Evolutionary conservation across 2,113 vertebrate genomes (phyloP).

Genomic region (Malurus elegans): DNA sequence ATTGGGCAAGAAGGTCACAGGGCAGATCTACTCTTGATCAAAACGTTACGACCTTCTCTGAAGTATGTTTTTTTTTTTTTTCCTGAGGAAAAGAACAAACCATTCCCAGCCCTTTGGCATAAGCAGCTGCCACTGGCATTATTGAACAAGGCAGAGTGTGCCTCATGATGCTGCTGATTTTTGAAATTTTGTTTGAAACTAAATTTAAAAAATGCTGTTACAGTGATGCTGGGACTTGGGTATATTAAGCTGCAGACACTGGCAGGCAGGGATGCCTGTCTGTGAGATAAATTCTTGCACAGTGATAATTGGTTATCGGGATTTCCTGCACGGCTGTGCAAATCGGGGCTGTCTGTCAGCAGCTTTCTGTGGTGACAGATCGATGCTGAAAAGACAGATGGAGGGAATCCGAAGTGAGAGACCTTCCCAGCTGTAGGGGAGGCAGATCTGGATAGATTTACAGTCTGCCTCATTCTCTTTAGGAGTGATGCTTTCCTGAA

Average conservation of each 20-base stretch:
- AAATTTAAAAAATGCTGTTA: not conserved
- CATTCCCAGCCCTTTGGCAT: not conserved
- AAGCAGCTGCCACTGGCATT: not conserved
- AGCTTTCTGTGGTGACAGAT: conserved; percentile 33
- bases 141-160: not conserved
- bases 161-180: not conserved
- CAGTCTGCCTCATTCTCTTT: conserved; percentile 39
- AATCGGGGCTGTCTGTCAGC: conserved; percentile 19
- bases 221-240: not conserved
- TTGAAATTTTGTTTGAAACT: not conserved
- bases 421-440: conserved; percentile 54
- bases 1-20: not conserved
- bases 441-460: conserved; percentile 37
- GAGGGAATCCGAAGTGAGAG: conserved; percentile 57
- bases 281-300: not conserved
- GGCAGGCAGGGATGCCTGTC: not conserved
- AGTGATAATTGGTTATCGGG: not conserved
- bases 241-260: not conserved
- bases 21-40: not conserved
- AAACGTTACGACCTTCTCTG: not conserved
- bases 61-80: not conserved
- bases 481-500: conserved; percentile 27
- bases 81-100: not conserved
- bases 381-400: conserved; percentile 33
- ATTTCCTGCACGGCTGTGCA: conserved; percentile 16